Conservation (phyloP, 53 echinoderm and acorn worm genomes). For the Paracentrotus lividus region DNA sequence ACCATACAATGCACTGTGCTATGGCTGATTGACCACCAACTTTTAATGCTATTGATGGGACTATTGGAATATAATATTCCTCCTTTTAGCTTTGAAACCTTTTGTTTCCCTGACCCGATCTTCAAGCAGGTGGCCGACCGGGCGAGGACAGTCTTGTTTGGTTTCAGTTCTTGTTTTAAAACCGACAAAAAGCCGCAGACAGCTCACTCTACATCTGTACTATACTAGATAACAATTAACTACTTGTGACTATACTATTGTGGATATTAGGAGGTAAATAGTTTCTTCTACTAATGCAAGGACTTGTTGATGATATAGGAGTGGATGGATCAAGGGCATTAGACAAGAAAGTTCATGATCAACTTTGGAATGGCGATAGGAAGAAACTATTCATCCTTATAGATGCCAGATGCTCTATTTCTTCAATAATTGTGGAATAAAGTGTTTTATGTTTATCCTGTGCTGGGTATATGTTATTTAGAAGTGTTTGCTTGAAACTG, state of each 20-base stretch:
- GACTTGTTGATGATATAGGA: neutral
- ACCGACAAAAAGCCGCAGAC: slow-evolving; percentile 27
- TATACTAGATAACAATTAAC: slow-evolving; percentile 35
- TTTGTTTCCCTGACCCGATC: slow-evolving; percentile 1
- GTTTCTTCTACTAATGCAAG: neutral
- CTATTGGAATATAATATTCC: slow-evolving; percentile 19
- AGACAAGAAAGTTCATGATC: neutral
- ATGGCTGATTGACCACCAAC: slow-evolving; percentile 20
- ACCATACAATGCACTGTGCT: neutral
- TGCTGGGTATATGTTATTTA: neutral
- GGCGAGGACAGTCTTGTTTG: neutral
- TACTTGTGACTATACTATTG: neutral
- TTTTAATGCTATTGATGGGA: slow-evolving; percentile 30
- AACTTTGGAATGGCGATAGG: neutral
- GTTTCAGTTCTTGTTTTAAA: neutral
- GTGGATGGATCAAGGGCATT: neutral
- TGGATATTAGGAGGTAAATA: slow-evolving; percentile 32
- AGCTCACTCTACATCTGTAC: neutral
- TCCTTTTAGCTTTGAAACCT: neutral
- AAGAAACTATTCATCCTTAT: neutral
- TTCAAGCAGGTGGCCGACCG: slow-evolving; percentile 14
- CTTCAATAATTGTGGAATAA: neutral
- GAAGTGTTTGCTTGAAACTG: neutral
- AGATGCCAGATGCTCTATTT: neutral
- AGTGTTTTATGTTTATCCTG: neutral